Evolutionary conservation across 2,888 invertebrate species (phyloP), one percentile per base, ranked within the genome.

Genomic region (Acanthosepion pharaonis): DNA sequence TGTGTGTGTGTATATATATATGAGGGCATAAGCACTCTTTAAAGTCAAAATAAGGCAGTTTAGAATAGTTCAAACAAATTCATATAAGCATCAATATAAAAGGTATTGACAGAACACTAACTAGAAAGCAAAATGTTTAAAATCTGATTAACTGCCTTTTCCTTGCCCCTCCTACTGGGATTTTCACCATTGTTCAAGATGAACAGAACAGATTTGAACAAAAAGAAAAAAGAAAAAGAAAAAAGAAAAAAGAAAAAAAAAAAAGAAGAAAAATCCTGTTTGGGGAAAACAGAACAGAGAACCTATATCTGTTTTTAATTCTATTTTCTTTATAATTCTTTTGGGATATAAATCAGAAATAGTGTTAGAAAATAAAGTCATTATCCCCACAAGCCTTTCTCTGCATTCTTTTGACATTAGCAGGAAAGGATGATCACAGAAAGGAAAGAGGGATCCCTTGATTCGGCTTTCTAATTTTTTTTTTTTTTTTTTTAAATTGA

Each of bases 361-460:
- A 78, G 78, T 78, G n/a, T 78, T 78, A n/a, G 78, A 78, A 78
- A 78, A 78, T n/a, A 33, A 78, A n/a, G 78, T 33, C 78, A 78
- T 78, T 78, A 78, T 33, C 78, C 78, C n/a, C 78, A 9, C 78
- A 9, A 15, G n/a, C 78, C 78, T n/a, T 78, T 78, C 78, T 18
- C 8, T n/a, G 11, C 78, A 78, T 78, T 78, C 78, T 78, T 78
- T 78, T 78, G n/a, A 18, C n/a, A 78, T 78, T n/a, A 78, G 78
- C 78, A 78, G 33, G 78, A 78, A 11, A 78, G 1, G n/a, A 33
- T 15, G 78, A n/a, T n/a, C n/a, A 33, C n/a, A 78, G n/a, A n/a
- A 33, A n/a, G n/a, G 78, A 4, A 33, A 78, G 78, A 78, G n/a
- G n/a, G n/a, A 33, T n/a, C 78, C 59, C 59, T 59, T 23, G 59